phyloP scores from a whole-genome alignment of 2,888 invertebrate species.

The Drosophila nr. fundita region DNA sequence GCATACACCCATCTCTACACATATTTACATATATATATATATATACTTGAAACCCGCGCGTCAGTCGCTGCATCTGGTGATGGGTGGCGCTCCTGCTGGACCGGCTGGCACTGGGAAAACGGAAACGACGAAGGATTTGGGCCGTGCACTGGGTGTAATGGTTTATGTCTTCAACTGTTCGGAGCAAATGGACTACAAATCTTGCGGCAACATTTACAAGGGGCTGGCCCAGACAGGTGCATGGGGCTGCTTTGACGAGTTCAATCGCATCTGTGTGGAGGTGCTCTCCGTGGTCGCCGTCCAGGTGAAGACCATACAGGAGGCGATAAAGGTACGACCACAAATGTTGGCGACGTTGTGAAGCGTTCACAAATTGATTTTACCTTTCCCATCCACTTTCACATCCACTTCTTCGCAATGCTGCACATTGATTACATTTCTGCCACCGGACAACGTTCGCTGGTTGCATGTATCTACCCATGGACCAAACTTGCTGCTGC shows the following conservation, averaged over 20 bases:
- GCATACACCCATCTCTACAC: constrained; percentile 2
- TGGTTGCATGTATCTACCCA: constrained; percentile 16
- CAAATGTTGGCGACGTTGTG: constrained; percentile 35
- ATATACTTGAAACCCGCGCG: neutral
- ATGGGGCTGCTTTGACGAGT: constrained; percentile 99
- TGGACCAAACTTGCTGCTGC: constrained; percentile 27
- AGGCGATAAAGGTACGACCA: constrained; percentile 91
- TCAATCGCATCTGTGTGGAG: constrained; percentile 98
- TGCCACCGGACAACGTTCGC: constrained; percentile 28
- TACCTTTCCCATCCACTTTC: constrained; percentile 37
- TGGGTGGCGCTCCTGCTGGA: constrained; percentile 98
- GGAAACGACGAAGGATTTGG: constrained; percentile 98
- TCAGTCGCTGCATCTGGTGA: constrained; percentile 93
- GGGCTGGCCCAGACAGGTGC: constrained; percentile 97
- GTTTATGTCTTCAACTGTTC: constrained; percentile 99
- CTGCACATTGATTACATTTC: constrained; percentile 79
- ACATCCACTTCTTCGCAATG: constrained; percentile 44
- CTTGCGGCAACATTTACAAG: constrained; percentile 98
- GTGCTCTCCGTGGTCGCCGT: constrained; percentile 98
- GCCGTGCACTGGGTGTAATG: constrained; percentile 98
- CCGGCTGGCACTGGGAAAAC: constrained; percentile 99
- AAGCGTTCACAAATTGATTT: constrained; percentile 76
- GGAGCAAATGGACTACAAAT: constrained; percentile 99
- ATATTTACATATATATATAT: neutral
- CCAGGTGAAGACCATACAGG: constrained; percentile 94